A percentile compares a stretch with the other conserved stretches of the same genome.
phyloP scores from a whole-genome alignment of 2,113 vertebrate genomes.

The Anoura caudifer region DNA sequence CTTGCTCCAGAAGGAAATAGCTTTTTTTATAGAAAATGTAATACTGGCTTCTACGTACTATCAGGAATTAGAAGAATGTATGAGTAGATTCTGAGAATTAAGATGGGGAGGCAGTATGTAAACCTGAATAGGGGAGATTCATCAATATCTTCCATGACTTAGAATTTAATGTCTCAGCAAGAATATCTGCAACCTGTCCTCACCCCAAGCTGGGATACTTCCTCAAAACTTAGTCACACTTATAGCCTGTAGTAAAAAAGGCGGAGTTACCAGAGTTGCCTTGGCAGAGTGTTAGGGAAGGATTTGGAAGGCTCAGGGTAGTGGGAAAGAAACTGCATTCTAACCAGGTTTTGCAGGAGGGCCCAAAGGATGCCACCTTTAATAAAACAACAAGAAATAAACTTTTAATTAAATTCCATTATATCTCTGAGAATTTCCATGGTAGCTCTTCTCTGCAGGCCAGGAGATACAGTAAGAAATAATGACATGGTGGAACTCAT shows the following conservation, averaged over 20 bases:
- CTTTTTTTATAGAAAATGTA: neutral
- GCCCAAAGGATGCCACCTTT: neutral
- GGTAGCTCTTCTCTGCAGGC: neutral
- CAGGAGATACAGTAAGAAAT: neutral
- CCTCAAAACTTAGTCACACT: neutral
- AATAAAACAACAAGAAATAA: neutral
- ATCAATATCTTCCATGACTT: neutral
- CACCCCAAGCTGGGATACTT: neutral
- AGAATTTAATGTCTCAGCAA: neutral
- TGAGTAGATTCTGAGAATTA: neutral
- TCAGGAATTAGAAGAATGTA: neutral
- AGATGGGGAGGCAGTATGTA: neutral
- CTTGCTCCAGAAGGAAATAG: neutral
- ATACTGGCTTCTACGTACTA: neutral
- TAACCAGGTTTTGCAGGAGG: neutral
- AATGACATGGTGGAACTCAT: neutral
- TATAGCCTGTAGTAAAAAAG: neutral
- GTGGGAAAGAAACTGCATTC: neutral
- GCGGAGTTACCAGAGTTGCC: neutral
- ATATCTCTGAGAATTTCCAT: neutral
- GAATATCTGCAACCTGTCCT: neutral
- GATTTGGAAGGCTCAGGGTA: neutral
- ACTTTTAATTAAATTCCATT: neutral
- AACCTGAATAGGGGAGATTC: neutral
- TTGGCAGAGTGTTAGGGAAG: neutral